Evolutionary conservation across 2,797 vertebrate genomes (phyloP), one percentile per base, ranked within the genome.

Genomic region (Characodon lateralis): DNA sequence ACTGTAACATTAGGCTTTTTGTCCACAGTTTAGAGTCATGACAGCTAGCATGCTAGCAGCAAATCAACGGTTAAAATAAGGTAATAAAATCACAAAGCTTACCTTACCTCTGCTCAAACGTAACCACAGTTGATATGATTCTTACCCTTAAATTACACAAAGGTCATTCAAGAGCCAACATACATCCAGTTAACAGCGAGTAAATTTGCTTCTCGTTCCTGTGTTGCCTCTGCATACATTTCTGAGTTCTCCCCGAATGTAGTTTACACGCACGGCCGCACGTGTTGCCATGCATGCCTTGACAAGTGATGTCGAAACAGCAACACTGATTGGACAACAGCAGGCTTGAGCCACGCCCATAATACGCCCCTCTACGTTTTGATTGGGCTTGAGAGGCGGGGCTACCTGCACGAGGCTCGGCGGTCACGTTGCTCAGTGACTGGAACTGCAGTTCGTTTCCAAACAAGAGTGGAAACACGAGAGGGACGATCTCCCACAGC

Each of bases 231-330:
- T 74, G 73, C 10, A 43, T 41, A 83, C 74, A 80, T 71, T 80
- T 82, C 69, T 31, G 31, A 24, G 81, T 63, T 5, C 41, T 48
- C 63, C 76, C 77, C 76, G 43, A 78, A 82, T 43, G 72, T 55
- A 79, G 83, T 82, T 72, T 90, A 95, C 95, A 95, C 94, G 94
- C 93, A 94, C 58, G 77, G 58, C 70, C 87, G 91, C 95, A 95
- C 94, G 94, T 95, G 94, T 85, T 18, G 0, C 71, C 53, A 63
- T 78, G 61, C 78, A 68, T 77, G 78, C 76, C 20, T 78, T 71
- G 9, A 72, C 70, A 50, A 85, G 80, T 76, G 43, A 53, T 65
- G 12, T 56, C 5, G 28, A 71, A 77, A 12, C 1, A 0, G 18
- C 7, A 12, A 0, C 51, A 0, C 0, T 80, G 85, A 95, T 95